Percentiles rank a stretch among this genome's conserved stretches.
Conservation (phyloP, 2,888 invertebrate species). For the Rambutsinella grinnellia region DNA sequence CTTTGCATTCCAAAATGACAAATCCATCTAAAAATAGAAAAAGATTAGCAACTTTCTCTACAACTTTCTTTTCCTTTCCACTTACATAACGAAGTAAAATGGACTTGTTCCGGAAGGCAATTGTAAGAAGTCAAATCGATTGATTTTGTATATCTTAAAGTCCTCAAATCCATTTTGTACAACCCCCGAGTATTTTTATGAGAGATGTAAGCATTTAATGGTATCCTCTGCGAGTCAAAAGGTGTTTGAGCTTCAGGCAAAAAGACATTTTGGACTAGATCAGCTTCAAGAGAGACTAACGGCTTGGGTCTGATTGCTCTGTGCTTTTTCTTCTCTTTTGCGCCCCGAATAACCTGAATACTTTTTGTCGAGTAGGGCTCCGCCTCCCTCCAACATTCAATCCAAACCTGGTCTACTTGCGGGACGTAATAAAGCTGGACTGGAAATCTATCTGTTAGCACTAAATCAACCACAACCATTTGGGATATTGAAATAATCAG, state of each 20-base stretch:
- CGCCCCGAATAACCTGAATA: slow-evolving; percentile 80
- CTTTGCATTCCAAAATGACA: slow-evolving; percentile 79
- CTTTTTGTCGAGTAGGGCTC: slow-evolving; percentile 76
- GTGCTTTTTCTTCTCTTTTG: slow-evolving; percentile 80
- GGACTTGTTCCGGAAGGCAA: slow-evolving; percentile 79
- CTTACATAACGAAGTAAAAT: slow-evolving; percentile 81
- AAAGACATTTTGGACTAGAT: slow-evolving; percentile 77
- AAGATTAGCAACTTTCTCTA: slow-evolving; percentile 12
- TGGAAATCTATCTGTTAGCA: slow-evolving; percentile 79
- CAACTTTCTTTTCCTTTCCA: no score
- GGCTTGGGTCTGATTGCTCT: slow-evolving; percentile 81
- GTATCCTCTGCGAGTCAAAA: slow-evolving; percentile 13
- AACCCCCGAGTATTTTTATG: slow-evolving; percentile 80
- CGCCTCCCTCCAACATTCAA: slow-evolving; percentile 77
- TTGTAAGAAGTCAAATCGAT: slow-evolving; percentile 80
- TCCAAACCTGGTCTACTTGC: slow-evolving; percentile 82
- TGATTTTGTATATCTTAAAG: slow-evolving; percentile 79
- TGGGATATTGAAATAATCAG: slow-evolving; percentile 80
- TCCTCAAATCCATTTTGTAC: slow-evolving; percentile 80
- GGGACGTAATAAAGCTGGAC: slow-evolving; percentile 79
- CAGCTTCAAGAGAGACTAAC: slow-evolving; percentile 79
- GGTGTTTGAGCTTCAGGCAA: slow-evolving; percentile 73
- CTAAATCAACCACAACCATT: slow-evolving; percentile 79
- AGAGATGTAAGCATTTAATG: slow-evolving; percentile 80
- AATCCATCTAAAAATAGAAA: slow-evolving; percentile 80